Evolutionary conservation across 2,113 vertebrate species (phyloP), one percentile per base, ranked within the genome.

Genomic region (Phaethon lepturus): DNA sequence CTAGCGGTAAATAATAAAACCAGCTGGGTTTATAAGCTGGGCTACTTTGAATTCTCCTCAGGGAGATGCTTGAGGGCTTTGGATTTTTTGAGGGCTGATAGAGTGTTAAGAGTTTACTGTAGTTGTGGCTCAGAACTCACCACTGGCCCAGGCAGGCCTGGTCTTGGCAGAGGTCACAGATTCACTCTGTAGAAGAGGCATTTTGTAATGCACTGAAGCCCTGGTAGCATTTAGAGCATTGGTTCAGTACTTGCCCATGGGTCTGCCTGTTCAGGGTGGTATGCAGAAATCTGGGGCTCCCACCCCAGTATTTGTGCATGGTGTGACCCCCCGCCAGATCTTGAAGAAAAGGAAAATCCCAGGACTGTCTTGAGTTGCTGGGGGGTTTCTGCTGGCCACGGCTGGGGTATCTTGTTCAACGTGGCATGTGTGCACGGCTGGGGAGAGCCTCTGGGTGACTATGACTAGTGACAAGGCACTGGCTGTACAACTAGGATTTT

Each of bases 1-100:
- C 22, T 14, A 2, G 42, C 14, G 11, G 6, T 15, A 11, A 3
- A 38, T 38, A 38, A 38, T 38, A 38, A 38, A 38, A 38, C 38
- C 38, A 10, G 13, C 25, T 5, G 47, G 8, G 14, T 3, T 3
- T 44, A 3, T 7, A 4, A 38, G 1, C 7, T 2, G 17, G 4
- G 2, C 18, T 5, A 49, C 24, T 3, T 0, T 6, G 35, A 6
- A 0, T 7, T 19, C 10, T 28, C 6, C 13, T n/a, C 18, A 5
- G 19, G 59, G 28, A 26, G 18, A 0, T 17, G 52, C 5, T 5
- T 8, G 13, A 10, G 10, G 9, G 8, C 8, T 28, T 40, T 10
- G 11, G 4, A 0, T 4, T 12, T 17, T 9, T 67, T 23, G 31
- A 31, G 40, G 42, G 50, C 29, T 49, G 20, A 3, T n/a, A 8